Evolutionary conservation across 2,113 vertebrate species (phyloP).

Genomic region (Synchiropus splendidus): DNA sequence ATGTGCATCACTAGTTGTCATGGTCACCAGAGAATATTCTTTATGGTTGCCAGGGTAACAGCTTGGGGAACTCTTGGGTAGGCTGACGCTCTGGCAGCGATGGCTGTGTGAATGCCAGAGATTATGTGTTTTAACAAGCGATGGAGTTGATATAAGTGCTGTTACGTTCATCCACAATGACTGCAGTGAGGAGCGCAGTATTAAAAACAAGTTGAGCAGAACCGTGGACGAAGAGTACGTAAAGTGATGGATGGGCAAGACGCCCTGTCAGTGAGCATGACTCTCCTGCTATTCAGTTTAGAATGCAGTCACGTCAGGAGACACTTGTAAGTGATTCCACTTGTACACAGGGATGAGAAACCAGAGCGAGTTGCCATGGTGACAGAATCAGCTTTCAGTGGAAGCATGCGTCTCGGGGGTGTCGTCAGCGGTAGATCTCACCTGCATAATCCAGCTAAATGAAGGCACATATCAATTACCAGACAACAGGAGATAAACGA

Average conservation of each 20-base stretch:
- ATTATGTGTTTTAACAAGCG: slow-evolving; percentile 12
- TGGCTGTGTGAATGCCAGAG: slow-evolving; percentile 8
- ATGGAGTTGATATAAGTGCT: slow-evolving; percentile 7
- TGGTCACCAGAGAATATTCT: slow-evolving; percentile 62
- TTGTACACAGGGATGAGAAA: slow-evolving; percentile 31
- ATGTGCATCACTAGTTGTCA: slow-evolving; percentile 69
- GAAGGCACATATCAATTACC: background rate
- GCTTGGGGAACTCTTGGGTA: slow-evolving; percentile 59
- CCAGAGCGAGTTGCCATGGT: slow-evolving; percentile 59
- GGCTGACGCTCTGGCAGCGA: slow-evolving; percentile 33
- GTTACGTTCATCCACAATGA: background rate
- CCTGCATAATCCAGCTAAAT: slow-evolving; percentile 21
- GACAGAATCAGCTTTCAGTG: slow-evolving; percentile 52
- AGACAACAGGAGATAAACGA: background rate
- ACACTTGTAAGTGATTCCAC: no score
- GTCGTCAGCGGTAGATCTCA: slow-evolving; percentile 21
- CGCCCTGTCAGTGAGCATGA: no score
- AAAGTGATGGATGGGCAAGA: no score
- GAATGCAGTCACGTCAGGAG: no score
- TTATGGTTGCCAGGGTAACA: slow-evolving; percentile 67
- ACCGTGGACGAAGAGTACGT: background rate
- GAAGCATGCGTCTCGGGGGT: slow-evolving; percentile 26
- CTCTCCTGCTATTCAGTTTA: no score
- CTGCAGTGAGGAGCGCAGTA: slow-evolving; percentile 1
- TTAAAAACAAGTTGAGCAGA: slow-evolving; percentile 1